Conservation (phyloP, 1,140 invertebrate genomes). For the Drosophila watanabei region DNA sequence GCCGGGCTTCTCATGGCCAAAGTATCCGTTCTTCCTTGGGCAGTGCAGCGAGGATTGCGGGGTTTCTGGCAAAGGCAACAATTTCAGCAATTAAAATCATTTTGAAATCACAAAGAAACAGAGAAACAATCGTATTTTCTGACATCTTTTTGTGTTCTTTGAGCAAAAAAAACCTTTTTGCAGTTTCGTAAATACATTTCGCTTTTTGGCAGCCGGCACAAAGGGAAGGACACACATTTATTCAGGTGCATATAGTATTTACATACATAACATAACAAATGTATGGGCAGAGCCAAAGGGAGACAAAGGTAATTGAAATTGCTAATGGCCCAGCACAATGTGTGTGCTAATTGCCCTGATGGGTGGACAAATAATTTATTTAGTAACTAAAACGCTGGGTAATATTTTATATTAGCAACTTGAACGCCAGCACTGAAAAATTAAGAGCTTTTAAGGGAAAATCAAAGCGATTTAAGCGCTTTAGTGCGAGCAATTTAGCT, state of each 20-base stretch:
- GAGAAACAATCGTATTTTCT: conserved; percentile 7
- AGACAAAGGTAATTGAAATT: conserved; percentile 64
- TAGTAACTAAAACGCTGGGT: conserved; percentile 29
- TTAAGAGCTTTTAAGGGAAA: neutral
- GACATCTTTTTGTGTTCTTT: neutral
- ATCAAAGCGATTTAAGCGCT: conserved; percentile 19
- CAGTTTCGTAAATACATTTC: conserved; percentile 22
- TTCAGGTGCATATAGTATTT: conserved; percentile 26
- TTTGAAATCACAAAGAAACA: conserved; percentile 13
- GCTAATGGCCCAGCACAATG: conserved; percentile 45
- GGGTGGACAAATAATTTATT: conserved; percentile 51
- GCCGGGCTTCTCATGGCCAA: conserved; percentile 92
- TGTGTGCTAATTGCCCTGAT: conserved; percentile 55
- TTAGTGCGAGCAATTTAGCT: conserved; percentile 6
- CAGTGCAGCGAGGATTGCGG: conserved; percentile 92
- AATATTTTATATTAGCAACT: conserved; percentile 26
- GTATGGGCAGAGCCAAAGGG: conserved; percentile 1
- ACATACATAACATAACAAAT: neutral
- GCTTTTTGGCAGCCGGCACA: conserved; percentile 19
- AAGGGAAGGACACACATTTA: conserved; percentile 15
- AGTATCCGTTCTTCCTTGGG: conserved; percentile 94
- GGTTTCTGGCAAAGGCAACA: conserved; percentile 87
- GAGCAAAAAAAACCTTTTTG: conserved; percentile 2
- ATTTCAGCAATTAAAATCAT: conserved; percentile 1
- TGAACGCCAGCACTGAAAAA: neutral